Evolutionary conservation across 2,113 vertebrate species (phyloP).

Genomic region (Oplegnathus fasciatus): DNA sequence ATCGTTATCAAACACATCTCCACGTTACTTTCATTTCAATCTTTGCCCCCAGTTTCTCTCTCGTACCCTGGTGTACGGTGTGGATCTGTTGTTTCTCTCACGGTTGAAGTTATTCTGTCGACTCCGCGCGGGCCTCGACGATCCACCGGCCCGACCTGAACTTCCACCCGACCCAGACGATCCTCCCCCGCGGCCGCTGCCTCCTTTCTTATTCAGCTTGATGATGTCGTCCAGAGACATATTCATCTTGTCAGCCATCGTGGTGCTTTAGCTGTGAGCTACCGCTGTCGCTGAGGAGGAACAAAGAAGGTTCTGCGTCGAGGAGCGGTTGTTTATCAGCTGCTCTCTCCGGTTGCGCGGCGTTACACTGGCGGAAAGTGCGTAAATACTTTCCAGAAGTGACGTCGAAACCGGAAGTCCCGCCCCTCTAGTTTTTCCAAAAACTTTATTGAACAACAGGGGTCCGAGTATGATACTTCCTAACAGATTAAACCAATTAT

Average conservation of each 20-base stretch:
- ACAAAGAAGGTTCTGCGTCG: slow-evolving; percentile 27
- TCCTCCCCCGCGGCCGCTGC: slow-evolving; percentile 81
- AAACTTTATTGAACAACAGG: neutral
- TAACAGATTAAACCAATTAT: too few relatives aligned
- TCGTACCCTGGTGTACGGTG: slow-evolving; percentile 93
- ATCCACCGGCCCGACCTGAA: slow-evolving; percentile 72
- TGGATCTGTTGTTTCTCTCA: slow-evolving; percentile 86
- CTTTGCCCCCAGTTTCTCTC: slow-evolving; percentile 15
- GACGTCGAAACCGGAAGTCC: neutral
- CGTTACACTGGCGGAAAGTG: slow-evolving; percentile 47
- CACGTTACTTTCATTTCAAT: slow-evolving; percentile 10
- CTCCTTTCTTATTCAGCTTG: slow-evolving; percentile 90
- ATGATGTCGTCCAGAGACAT: slow-evolving; percentile 99
- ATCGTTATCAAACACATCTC: neutral
- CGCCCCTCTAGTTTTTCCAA: neutral
- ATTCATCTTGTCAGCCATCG: slow-evolving; percentile 95
- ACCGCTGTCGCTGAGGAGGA: neutral
- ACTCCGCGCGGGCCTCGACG: slow-evolving; percentile 76
- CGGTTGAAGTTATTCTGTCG: slow-evolving; percentile 82
- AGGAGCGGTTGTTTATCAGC: slow-evolving; percentile 24
- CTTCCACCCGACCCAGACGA: slow-evolving; percentile 76
- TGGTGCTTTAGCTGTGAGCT: fast-evolving
- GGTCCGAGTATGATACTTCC: too few relatives aligned
- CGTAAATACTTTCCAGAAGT: slow-evolving; percentile 30
- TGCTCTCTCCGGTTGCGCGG: slow-evolving; percentile 41